Base-by-base conservation (phyloP, 37 sponge, comb jelly and placozoan genomes). In the Crambe crambe region DNA sequence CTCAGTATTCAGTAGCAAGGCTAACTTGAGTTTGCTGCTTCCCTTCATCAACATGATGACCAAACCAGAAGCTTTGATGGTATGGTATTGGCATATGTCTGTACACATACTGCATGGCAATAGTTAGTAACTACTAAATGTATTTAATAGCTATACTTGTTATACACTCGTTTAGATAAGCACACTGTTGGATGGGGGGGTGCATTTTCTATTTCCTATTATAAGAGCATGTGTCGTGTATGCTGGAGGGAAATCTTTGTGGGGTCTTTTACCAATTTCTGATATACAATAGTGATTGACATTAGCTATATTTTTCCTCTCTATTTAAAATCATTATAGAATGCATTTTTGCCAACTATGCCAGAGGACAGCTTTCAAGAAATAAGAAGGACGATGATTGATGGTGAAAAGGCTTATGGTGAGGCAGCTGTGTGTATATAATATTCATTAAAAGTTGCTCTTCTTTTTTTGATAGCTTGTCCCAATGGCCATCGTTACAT, bases 401-500 rank as follows among this genome's bases (percentile, higher is more conserved):
- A 32, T 75, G 76, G 80, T 78, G 88, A 83, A 75, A 5, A 36
- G 37, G 80, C 69, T 42, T 87, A 80, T 59, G 59, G 87, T 87
- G n/a, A 40, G 75, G n/a, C n/a, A n/a, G n/a, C n/a, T n/a, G n/a
- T n/a, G n/a, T 34, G 8, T 10, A n/a, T n/a, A n/a, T n/a, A n/a
- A n/a, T n/a, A n/a, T n/a, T n/a, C n/a, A n/a, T n/a, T n/a, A n/a
- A n/a, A n/a, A n/a, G n/a, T n/a, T n/a, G n/a, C n/a, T n/a, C n/a
- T n/a, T n/a, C n/a, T n/a, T n/a, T n/a, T n/a, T n/a, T n/a, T n/a
- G n/a, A n/a, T n/a, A n/a, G n/a, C n/a, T n/a, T n/a, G n/a, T n/a
- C n/a, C n/a, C n/a, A n/a, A n/a, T n/a, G n/a, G n/a, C 27, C 92
- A 92, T 83, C 88, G 82, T 15, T 91, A 91, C 66, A 73, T 83